These are phyloP conservation scores for Cetoscarus ocellatus DNA, from an alignment of 2,797 vertebrate genomes.

Conservation along the genomic window DNA sequence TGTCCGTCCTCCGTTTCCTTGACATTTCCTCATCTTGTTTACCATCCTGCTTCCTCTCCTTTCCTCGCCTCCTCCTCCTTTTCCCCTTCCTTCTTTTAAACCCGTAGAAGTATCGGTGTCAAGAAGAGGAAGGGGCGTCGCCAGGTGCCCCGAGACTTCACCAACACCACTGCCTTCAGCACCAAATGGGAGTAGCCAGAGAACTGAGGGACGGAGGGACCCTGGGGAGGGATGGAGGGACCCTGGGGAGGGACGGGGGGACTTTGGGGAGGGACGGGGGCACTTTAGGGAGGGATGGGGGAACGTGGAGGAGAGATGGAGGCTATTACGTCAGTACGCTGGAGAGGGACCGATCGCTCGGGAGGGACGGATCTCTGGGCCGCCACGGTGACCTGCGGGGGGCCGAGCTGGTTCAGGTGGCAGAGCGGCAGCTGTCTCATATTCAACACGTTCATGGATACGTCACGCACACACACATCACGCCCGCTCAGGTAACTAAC, in stretches of 20 bases:
- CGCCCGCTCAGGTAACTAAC: slow-evolving; percentile 76
- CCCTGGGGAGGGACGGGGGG: slow-evolving; percentile 61
- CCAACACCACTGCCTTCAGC: slow-evolving; percentile 76
- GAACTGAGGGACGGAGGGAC: slow-evolving; percentile 68
- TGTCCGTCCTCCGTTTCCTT: neutral
- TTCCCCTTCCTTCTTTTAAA: slow-evolving; percentile 14
- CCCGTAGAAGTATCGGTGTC: slow-evolving; percentile 92
- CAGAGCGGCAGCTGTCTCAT: slow-evolving; percentile 95
- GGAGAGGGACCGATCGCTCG: slow-evolving; percentile 84
- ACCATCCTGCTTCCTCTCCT: slow-evolving; percentile 3
- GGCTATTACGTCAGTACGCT: slow-evolving; percentile 61
- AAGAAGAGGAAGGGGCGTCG: slow-evolving; percentile 91
- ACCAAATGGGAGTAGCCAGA: slow-evolving; percentile 68
- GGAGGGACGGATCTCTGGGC: slow-evolving; percentile 89
- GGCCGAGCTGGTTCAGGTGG: slow-evolving; percentile 95
- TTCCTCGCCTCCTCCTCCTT: neutral
- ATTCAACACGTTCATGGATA: slow-evolving; percentile 96
- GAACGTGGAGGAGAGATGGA: neutral
- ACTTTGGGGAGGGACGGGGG: slow-evolving; percentile 4
- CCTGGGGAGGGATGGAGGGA: slow-evolving; percentile 20
- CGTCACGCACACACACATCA: slow-evolving; percentile 94
- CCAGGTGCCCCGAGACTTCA: slow-evolving; percentile 76
- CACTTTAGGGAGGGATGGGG: slow-evolving; percentile 53
- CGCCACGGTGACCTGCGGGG: slow-evolving; percentile 85
- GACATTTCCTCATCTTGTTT: slow-evolving; percentile 14